These are phyloP conservation scores for Aporophyla nigra DNA, from an alignment of 2,888 invertebrate genomes.

Conservation along the genomic window DNA sequence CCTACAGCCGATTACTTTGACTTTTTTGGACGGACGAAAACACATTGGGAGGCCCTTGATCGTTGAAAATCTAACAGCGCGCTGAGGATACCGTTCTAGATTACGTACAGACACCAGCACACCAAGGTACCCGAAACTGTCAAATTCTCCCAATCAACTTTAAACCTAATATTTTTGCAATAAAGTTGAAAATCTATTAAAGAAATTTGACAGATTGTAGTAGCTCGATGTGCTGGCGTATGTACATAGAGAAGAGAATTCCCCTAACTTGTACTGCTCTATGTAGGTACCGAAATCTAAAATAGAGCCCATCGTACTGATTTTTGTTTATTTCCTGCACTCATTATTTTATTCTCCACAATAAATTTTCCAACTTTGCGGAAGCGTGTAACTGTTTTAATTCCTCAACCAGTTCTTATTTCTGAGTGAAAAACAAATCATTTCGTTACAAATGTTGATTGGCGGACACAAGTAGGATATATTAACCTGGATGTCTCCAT, in stretches of 20 bases:
- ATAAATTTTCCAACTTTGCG: neutral
- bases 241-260: neutral
- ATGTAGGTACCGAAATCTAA: neutral
- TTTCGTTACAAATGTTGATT: constrained; percentile 49
- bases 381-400: neutral
- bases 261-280: neutral
- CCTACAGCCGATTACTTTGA: no score
- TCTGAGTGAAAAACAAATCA: constrained; percentile 29
- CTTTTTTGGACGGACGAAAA: no score
- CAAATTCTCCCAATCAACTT: no score
- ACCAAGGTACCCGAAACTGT: no score
- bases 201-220: no score
- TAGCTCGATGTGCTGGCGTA: no score
- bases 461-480: constrained; percentile 36
- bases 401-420: neutral
- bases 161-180: no score
- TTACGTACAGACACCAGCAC: no score
- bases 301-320: neutral
- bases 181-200: no score
- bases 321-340: neutral
- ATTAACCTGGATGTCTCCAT: constrained; percentile 39
- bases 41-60: no score
- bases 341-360: neutral
- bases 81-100: no score
- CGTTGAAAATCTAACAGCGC: no score